phyloP scores from a whole-genome alignment of 1,140 invertebrate genomes.

The Matsumurasca onukii region DNA sequence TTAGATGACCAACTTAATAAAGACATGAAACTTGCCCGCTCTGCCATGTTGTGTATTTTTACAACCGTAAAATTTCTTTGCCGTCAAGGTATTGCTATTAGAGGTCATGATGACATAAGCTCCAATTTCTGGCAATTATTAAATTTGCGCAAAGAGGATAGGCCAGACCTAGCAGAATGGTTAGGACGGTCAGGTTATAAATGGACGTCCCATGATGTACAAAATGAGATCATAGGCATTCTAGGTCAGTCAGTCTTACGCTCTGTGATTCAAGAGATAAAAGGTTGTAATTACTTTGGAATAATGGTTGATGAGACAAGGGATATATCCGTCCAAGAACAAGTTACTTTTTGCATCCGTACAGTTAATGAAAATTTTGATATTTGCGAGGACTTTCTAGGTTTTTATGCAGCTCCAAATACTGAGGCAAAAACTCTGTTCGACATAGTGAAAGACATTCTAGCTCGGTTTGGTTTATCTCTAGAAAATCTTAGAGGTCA shows the following conservation, averaged over 20 bases:
- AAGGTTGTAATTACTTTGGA: background rate
- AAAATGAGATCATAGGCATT: slow-evolving; percentile 26
- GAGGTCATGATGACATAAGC: background rate
- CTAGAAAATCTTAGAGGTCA: slow-evolving; percentile 21
- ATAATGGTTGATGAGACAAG: slow-evolving; percentile 20
- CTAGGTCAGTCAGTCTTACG: slow-evolving; percentile 4
- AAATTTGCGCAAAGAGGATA: slow-evolving; percentile 3
- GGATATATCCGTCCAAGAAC: slow-evolving; percentile 25
- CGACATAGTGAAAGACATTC: slow-evolving; percentile 27
- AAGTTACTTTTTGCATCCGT: background rate
- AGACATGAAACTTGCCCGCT: background rate
- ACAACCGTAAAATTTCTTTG: slow-evolving; percentile 4
- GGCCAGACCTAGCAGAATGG: slow-evolving; percentile 24
- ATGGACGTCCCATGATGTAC: slow-evolving; percentile 16
- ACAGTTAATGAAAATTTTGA: background rate
- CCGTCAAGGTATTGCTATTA: background rate
- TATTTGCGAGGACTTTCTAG: slow-evolving; percentile 22
- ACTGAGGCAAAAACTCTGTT: slow-evolving; percentile 29
- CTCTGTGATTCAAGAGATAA: background rate
- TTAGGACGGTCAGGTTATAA: slow-evolving; percentile 5
- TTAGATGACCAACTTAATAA: background rate
- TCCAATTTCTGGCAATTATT: slow-evolving; percentile 21
- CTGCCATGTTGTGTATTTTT: background rate
- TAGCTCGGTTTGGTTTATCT: slow-evolving; percentile 14
- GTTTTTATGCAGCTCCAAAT: slow-evolving; percentile 22